phyloP scores from a whole-genome alignment of 2,797 vertebrate genomes.

The Emys orbicularis region DNA sequence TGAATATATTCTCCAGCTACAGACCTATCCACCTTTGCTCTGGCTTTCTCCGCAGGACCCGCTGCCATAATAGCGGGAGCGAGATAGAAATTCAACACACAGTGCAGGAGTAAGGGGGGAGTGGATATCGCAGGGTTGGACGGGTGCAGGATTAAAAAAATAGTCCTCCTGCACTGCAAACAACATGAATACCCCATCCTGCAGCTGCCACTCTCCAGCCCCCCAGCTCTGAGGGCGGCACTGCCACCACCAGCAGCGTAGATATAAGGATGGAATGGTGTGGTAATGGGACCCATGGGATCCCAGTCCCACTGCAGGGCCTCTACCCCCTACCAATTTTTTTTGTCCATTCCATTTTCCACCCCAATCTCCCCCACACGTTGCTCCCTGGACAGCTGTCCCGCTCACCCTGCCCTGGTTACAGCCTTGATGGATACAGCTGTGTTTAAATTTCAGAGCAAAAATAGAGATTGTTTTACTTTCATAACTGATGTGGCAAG shows the following conservation, averaged over 20 bases:
- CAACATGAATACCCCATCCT: neutral
- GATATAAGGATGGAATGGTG: neutral
- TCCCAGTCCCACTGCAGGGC: neutral
- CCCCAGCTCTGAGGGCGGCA: neutral
- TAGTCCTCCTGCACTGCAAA: neutral
- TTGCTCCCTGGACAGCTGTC: too few species aligned
- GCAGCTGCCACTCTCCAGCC: neutral
- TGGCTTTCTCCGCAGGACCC: neutral
- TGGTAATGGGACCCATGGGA: neutral
- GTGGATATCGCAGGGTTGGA: neutral
- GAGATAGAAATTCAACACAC: neutral
- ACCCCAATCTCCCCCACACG: too few species aligned
- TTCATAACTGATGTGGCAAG: neutral
- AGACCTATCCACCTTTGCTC: neutral
- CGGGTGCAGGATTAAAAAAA: too few species aligned
- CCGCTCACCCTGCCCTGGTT: too few species aligned
- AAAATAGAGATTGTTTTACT: neutral
- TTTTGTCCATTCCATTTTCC: neutral
- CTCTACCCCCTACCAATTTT: too few species aligned
- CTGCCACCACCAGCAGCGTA: too few species aligned
- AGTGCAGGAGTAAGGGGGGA: neutral
- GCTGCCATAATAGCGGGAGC: neutral
- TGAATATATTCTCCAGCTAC: neutral
- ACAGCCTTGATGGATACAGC: neutral
- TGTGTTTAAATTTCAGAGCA: neutral